Evolutionary conservation across 2,888 invertebrate genomes (phyloP), one percentile per base, ranked within the genome.

Genomic region (Pterobdella sp.): DNA sequence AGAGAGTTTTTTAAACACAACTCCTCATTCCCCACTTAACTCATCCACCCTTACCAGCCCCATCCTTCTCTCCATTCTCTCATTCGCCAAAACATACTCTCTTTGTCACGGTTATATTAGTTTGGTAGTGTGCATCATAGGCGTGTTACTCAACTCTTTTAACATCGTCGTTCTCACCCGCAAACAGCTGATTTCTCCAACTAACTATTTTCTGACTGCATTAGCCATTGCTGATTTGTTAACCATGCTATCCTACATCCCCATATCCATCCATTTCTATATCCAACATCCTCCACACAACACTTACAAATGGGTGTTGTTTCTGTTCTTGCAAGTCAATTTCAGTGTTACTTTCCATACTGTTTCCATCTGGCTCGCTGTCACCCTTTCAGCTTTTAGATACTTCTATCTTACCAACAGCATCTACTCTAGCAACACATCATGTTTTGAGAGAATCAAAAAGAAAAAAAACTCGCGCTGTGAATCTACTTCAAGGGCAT

Each of bases 361-460:
- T 1, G 91, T 94, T 76, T 92, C 94, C 0, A 94, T 94, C 78
- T 94, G 92, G 89, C 84, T 95, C 78, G 94, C 94, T 0, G 90
- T 95, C 0, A 90, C 92, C 0, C 84, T 95, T 75, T 94, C 94
- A 0, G 90, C 94, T 1, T 94, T 94, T 91, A 87, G 94, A 4
- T 94, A 91, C 81, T 78, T 82, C 10, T 84, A 83, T 72, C 83
- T 85, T 73, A n/a, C n/a, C n/a, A n/a, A n/a, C n/a, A n/a, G n/a
- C n/a, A n/a, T n/a, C n/a, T n/a, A n/a, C n/a, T n/a, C n/a, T n/a
- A n/a, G n/a, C n/a, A n/a, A n/a, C n/a, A n/a, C n/a, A n/a, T n/a
- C n/a, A n/a, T n/a, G n/a, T n/a, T n/a, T n/a, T n/a, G n/a, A n/a
- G n/a, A n/a, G n/a, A n/a, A n/a, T n/a, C n/a, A n/a, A n/a, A n/a